A percentile compares a stretch with the other conserved stretches of the same genome.
Evolutionary conservation across 2,888 invertebrate genomes (phyloP).

Genomic region (Caenorhabditis sp.): DNA sequence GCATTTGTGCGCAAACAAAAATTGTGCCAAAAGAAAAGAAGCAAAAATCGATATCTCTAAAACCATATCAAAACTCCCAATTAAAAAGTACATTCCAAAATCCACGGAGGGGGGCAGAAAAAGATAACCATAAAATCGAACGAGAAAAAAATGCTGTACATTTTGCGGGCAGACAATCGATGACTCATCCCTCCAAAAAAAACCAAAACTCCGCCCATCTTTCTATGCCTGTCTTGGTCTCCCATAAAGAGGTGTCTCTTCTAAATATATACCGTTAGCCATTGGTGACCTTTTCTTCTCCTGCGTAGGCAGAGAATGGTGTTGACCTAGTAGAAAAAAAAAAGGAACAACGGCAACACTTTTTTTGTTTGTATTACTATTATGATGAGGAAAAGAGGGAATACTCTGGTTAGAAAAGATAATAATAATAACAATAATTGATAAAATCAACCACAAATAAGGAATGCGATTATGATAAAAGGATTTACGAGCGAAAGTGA

Average conservation of each 20-base stretch:
- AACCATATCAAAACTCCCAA: not conserved
- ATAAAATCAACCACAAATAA: not conserved
- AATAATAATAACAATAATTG: not conserved
- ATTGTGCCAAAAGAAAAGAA: not conserved
- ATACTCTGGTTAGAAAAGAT: not conserved
- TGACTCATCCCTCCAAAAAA: not conserved
- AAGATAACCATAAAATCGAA: not conserved
- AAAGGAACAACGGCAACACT: not conserved
- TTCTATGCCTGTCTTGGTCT: not conserved
- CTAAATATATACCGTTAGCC: not conserved
- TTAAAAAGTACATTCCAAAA: not conserved
- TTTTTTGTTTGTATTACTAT: not conserved
- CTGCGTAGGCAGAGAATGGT: not conserved
- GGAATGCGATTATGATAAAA: no score
- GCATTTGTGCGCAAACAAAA: not conserved
- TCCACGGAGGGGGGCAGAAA: no score
- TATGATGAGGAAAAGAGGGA: not conserved
- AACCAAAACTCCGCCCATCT: not conserved
- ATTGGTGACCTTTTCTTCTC: conserved; percentile 1
- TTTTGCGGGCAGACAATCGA: not conserved
- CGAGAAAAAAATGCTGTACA: not conserved
- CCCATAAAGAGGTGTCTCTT: not conserved
- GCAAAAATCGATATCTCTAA: no score
- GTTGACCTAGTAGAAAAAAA: not conserved
- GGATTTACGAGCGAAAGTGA: not conserved